Percentiles rank a stretch among this genome's conserved stretches.
Evolutionary conservation across 2,797 vertebrate genomes (phyloP).

Genomic region (Dallia pectoralis): DNA sequence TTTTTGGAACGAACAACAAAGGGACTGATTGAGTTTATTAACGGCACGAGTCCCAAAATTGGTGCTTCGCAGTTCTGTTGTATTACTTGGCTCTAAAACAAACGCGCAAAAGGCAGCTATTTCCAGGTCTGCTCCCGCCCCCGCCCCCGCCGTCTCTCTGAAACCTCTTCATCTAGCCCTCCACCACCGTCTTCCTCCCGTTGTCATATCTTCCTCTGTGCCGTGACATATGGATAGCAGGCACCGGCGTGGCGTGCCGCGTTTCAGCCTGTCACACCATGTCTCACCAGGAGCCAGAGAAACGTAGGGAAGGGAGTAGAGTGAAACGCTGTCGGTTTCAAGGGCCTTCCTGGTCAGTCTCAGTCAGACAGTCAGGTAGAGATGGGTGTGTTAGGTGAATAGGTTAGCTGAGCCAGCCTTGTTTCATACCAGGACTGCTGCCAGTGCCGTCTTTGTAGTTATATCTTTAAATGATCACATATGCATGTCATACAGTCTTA

Average conservation of each 20-base stretch:
- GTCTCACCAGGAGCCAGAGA: slow-evolving; percentile 4
- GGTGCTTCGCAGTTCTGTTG: slow-evolving; percentile 36
- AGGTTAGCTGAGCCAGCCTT: no score
- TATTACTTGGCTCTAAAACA: slow-evolving; percentile 30
- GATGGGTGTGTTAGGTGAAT: slow-evolving; percentile 8
- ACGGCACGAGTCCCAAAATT: slow-evolving; percentile 45
- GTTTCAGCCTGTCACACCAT: slow-evolving; percentile 19
- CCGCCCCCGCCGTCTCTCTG: slow-evolving; percentile 24
- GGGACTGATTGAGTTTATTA: slow-evolving; percentile 47
- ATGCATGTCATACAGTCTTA: no score
- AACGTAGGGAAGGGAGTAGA: background rate
- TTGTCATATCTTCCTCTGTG: slow-evolving; percentile 4
- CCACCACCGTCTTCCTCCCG: background rate
- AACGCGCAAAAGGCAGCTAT: slow-evolving; percentile 10
- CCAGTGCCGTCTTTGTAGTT: no score
- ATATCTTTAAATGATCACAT: no score
- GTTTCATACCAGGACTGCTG: no score
- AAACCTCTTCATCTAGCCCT: slow-evolving; percentile 19
- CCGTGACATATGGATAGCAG: slow-evolving; percentile 68
- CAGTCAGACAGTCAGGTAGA: no score
- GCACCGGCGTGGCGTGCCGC: slow-evolving; percentile 26
- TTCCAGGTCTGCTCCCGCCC: background rate
- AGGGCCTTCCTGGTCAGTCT: slow-evolving; percentile 47
- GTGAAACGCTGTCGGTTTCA: slow-evolving; percentile 27
- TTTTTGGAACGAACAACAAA: slow-evolving; percentile 68